Evolutionary conservation across 2,888 invertebrate species (phyloP).

Genomic region (Archips crataeganus): DNA sequence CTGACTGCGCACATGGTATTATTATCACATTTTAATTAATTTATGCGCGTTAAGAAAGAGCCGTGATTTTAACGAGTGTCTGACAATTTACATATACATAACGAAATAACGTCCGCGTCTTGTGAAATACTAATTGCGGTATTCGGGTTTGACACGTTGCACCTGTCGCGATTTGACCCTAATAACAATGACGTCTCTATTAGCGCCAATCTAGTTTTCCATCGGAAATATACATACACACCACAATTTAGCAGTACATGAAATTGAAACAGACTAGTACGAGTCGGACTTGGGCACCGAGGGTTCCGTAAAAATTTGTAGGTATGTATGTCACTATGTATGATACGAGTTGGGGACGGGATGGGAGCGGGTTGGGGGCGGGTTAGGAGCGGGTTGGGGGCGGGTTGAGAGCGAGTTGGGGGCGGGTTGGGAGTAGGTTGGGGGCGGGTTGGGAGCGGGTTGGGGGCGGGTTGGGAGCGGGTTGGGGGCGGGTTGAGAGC

Average conservation of each 20-base stretch:
- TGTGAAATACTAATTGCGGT: slow-evolving; percentile 14
- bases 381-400: too few relatives aligned
- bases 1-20: neutral
- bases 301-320: too few relatives aligned
- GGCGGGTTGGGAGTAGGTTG: too few relatives aligned
- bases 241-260: neutral
- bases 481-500: too few relatives aligned
- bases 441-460: too few relatives aligned
- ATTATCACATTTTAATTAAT: slow-evolving; percentile 11
- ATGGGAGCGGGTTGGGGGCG: too few relatives aligned
- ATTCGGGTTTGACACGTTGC: slow-evolving; percentile 8
- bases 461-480: too few relatives aligned
- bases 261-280: too few relatives aligned
- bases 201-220: neutral
- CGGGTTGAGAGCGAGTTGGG: too few relatives aligned
- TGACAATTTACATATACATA: neutral
- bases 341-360: too few relatives aligned
- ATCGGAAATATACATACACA: neutral
- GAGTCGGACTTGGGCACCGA: too few relatives aligned
- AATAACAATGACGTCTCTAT: neutral
- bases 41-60: neutral
- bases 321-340: too few relatives aligned
- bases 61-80: slow-evolving; percentile 9
- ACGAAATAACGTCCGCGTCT: slow-evolving; percentile 16
- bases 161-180: neutral